Evolutionary conservation across 2,888 invertebrate genomes (phyloP).

Genomic region (Drosophila neonasuta): DNA sequence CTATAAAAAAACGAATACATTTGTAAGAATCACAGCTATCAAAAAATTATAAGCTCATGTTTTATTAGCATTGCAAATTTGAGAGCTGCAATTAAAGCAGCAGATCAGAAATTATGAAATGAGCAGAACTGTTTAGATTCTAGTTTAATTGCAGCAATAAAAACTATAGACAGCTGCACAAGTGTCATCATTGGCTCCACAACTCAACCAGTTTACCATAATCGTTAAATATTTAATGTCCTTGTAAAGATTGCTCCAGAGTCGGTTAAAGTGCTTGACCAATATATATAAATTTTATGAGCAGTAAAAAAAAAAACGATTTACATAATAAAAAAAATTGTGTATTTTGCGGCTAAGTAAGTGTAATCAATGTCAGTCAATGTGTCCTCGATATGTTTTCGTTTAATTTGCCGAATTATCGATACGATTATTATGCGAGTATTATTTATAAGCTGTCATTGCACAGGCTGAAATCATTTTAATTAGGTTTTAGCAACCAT

Average conservation of each 20-base stretch:
- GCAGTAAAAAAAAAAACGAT: constrained; percentile 1
- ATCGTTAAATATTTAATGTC: constrained; percentile 1
- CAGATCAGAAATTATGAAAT: neutral
- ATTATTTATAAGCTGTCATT: constrained; percentile 14
- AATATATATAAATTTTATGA: constrained; percentile 10
- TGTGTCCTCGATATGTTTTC: constrained; percentile 23
- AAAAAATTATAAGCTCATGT: too few species aligned
- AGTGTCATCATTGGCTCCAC: neutral
- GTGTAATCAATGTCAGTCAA: constrained; percentile 11
- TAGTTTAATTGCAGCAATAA: neutral
- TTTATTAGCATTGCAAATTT: neutral
- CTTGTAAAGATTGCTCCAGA: neutral
- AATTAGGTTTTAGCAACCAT: constrained; percentile 11
- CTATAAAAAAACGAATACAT: too few species aligned
- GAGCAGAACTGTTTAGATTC: neutral
- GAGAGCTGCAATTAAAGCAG: neutral
- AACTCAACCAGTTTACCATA: neutral
- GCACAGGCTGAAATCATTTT: constrained; percentile 12
- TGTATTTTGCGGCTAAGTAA: constrained; percentile 6
- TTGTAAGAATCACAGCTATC: too few species aligned
- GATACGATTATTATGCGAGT: neutral
- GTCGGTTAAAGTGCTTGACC: neutral
- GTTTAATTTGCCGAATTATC: constrained; percentile 31
- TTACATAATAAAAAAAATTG: constrained; percentile 5
- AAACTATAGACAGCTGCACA: neutral